Percentiles rank a stretch among this genome's conserved stretches.
These are phyloP conservation scores for Tupaia tana DNA, from an alignment of 2,113 vertebrate genomes.

Conservation along the genomic window DNA sequence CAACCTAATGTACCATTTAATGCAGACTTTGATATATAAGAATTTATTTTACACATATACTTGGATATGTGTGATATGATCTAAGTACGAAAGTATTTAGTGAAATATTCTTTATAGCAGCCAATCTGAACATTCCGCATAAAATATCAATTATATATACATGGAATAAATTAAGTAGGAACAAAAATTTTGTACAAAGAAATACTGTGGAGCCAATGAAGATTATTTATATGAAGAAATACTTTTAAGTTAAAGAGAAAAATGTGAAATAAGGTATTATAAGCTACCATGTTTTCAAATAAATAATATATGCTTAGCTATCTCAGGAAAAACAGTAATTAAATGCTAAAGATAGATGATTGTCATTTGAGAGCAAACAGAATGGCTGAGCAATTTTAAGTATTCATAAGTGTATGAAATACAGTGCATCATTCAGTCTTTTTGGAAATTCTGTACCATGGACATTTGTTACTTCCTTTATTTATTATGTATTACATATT, in stretches of 20 bases:
- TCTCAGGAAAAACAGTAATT: background rate
- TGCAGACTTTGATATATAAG: background rate
- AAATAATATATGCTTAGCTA: background rate
- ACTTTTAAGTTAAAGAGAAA: background rate
- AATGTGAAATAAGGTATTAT: background rate
- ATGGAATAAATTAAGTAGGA: background rate
- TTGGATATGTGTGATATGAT: background rate
- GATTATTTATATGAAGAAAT: background rate
- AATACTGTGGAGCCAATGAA: background rate
- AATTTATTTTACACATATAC: background rate
- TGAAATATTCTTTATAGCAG: background rate
- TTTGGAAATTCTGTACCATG: background rate
- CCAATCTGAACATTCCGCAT: background rate
- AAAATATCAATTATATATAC: background rate
- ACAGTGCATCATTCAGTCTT: background rate
- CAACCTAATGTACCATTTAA: background rate
- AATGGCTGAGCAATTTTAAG: background rate
- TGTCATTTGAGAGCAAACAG: background rate
- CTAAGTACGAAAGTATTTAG: background rate
- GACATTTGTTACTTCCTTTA: background rate
- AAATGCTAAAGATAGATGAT: background rate
- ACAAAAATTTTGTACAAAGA: background rate
- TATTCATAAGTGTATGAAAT: background rate
- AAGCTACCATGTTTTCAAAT: background rate
- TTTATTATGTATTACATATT: background rate